phyloP scores from a whole-genome alignment of 53 echinoderm and acorn worm species.

The Patiria pectinifera region DNA sequence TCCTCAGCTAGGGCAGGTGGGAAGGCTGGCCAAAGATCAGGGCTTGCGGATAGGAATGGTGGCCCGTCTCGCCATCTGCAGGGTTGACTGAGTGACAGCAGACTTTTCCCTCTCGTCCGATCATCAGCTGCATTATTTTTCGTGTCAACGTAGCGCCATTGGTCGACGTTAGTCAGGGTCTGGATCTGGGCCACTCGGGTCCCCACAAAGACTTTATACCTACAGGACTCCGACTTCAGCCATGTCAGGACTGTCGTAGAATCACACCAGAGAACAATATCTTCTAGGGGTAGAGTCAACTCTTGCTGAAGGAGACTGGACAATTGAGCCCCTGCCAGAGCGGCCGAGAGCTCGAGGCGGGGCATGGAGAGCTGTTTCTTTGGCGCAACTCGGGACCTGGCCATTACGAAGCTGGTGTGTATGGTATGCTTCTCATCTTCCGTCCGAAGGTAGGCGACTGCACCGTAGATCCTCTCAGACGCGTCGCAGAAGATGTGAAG shows the following conservation, averaged over 20 bases:
- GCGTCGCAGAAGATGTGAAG: too few relatives aligned
- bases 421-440: too few relatives aligned
- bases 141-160: slow-evolving; percentile 49
- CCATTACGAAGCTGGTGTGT: too few relatives aligned
- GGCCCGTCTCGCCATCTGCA: slow-evolving; percentile 43
- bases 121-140: slow-evolving; percentile 5
- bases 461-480: too few relatives aligned
- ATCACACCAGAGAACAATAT: slow-evolving; percentile 5
- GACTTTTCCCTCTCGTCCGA: background rate
- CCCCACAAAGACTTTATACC: slow-evolving; percentile 28
- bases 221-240: slow-evolving; percentile 30
- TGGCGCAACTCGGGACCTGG: too few relatives aligned
- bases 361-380: too few relatives aligned
- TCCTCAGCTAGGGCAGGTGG: slow-evolving; percentile 12
- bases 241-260: slow-evolving; percentile 41
- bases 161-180: slow-evolving; percentile 2
- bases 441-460: too few relatives aligned
- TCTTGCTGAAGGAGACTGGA: too few relatives aligned
- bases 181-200: background rate
- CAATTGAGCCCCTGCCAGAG: too few relatives aligned
- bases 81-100: background rate
- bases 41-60: background rate
- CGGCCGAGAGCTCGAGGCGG: too few relatives aligned
- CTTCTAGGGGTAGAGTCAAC: too few relatives aligned
- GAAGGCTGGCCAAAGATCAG: slow-evolving; percentile 1